Evolutionary conservation across 1,140 invertebrate genomes (phyloP).

Genomic region (Meteorus sp.): DNA sequence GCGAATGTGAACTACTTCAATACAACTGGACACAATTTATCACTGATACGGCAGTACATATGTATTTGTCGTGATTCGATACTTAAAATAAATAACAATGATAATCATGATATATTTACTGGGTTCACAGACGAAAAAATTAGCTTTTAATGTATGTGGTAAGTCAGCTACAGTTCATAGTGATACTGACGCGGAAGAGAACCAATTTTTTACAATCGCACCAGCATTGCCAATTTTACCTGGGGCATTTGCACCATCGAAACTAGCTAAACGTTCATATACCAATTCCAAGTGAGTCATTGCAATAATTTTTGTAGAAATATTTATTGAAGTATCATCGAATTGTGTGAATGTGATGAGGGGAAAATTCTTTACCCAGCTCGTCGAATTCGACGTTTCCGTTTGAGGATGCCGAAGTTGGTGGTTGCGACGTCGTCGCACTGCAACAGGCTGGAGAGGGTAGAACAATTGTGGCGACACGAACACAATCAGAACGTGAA

Average conservation of each 20-base stretch:
- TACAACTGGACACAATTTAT: neutral
- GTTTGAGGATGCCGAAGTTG: constrained; percentile 50
- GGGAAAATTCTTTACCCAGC: constrained; percentile 26
- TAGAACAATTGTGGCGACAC: constrained; percentile 66
- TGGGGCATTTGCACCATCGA: constrained; percentile 48
- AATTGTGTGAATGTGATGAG: no score
- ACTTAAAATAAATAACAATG: neutral
- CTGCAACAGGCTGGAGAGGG: constrained; percentile 59
- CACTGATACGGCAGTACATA: no score
- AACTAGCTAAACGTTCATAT: constrained; percentile 59
- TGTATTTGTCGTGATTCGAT: neutral
- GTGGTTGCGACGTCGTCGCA: constrained; percentile 42
- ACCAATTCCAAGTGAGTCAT: constrained; percentile 58
- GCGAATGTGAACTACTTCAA: neutral
- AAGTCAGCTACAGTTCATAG: constrained; percentile 38
- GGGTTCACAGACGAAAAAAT: constrained; percentile 39
- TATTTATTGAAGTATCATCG: no score
- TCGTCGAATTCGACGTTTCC: constrained; percentile 41
- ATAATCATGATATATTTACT: neutral
- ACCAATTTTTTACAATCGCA: constrained; percentile 63
- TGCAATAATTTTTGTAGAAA: neutral
- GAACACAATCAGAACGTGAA: constrained; percentile 70
- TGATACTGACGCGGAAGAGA: constrained; percentile 36
- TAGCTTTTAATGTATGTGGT: constrained; percentile 42
- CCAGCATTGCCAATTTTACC: constrained; percentile 62